Evolutionary conservation across 2,888 invertebrate genomes (phyloP).

Genomic region (Watsonalla binaria): DNA sequence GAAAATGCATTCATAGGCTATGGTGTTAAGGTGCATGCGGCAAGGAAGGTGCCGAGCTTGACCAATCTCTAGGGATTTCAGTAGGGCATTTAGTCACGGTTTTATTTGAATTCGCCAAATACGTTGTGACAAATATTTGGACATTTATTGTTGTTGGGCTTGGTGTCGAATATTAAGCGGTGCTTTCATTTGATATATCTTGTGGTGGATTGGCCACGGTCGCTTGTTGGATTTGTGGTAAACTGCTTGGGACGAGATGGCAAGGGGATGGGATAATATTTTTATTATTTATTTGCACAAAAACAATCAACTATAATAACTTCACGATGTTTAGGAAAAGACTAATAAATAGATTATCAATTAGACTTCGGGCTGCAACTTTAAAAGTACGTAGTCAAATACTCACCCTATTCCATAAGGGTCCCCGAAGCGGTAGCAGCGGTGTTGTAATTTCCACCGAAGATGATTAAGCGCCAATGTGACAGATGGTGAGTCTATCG

Average conservation of each 20-base stretch:
- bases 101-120: constrained; percentile 73
- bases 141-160: constrained; percentile 65
- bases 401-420: no score
- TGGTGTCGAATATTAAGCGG: constrained; percentile 71
- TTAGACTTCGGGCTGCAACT: no score
- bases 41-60: constrained; percentile 36
- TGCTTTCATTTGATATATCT: constrained; percentile 54
- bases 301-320: not conserved
- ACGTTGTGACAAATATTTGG: constrained; percentile 74
- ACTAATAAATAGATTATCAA: no score
- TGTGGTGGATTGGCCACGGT: constrained; percentile 51
- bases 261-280: not conserved
- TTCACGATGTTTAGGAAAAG: not conserved
- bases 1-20: constrained; percentile 23
- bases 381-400: no score
- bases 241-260: constrained; percentile 26
- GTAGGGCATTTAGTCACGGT: constrained; percentile 69
- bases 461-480: no score
- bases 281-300: not conserved
- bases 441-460: no score
- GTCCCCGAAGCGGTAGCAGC: no score
- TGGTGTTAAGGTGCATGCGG: constrained; percentile 18
- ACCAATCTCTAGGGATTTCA: constrained; percentile 68
- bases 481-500: no score
- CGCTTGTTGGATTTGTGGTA: constrained; percentile 42